Evolutionary conservation across 2,888 invertebrate genomes (phyloP), one percentile per base, ranked within the genome.

Genomic region (Ochlodes sylvanus): DNA sequence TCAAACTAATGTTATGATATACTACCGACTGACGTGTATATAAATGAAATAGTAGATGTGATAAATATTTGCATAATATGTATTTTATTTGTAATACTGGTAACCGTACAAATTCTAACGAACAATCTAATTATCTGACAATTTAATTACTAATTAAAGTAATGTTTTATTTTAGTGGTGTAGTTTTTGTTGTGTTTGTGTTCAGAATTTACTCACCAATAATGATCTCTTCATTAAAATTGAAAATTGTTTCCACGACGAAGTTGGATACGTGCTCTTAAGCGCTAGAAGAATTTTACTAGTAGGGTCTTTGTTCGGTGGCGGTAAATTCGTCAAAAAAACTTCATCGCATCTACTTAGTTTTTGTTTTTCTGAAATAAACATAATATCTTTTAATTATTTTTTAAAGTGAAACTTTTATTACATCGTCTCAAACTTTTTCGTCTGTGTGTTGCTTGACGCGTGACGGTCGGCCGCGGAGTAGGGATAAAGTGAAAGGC

Each of bases 221-320:
- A 92, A 77, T 68, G 90, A 84, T 86, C 93, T 86, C 71, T 79
- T 76, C 14, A 91, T 89, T 52, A 93, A 76, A 21, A 87, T 89
- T 1, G 83, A 76, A 69, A 92, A 92, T 72, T 93, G 93, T 73
- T 87, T 89, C 89, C 90, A 89, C 10, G 82, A 75, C 0, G 92
- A 85, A 0, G 93, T 92, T 1, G 89, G 80, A 70, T 93, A 93
- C 58, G 92, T 89, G 71, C 88, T 88, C 74, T 92, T 92, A 38
- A 92, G 72, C 58, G 88, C 86, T 77, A 91, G 73, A 63, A 93
- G 73, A 69, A 92, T 88, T 82, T 89, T 92, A 73, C 81, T 90
- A 2, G 89, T 89, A 0, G 87, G 86, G 69, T 90, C 84, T 73
- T 90, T 88, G 70, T 87, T 90, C 0, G 90, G 91, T 5, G 87